Evolutionary conservation across 2,888 invertebrate species (phyloP), one percentile per base, ranked within the genome.

Genomic region (Chironomus tentans): DNA sequence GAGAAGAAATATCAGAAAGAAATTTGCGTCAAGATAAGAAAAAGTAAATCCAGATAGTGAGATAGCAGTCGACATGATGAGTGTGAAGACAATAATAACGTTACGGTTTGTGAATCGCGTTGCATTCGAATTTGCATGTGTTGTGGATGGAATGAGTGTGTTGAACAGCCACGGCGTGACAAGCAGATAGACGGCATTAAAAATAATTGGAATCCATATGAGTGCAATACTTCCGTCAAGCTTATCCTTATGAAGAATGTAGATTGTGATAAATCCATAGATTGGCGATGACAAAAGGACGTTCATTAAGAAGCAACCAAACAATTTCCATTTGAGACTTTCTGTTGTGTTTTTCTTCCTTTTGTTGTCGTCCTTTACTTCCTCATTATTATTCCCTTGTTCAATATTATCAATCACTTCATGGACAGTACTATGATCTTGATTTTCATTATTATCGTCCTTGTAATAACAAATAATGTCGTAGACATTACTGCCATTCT

Each of bases 391-490:
- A 13, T 46, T 15, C 7, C 15, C 48, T 22, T 65, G 47, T 46
- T 47, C 76, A 28, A 76, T 68, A 2, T 76, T 68, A 12, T 69
- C 12, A 47, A 76, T 76, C 13, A 76, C 76, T 7, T 68, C 69
- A 15, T 76, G 62, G 13, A 68, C 76, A 38, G 38, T 38, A 38
- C 38, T 10, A 13, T 68, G 68, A 24, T 69, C 22, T 22, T 50
- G 47, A 13, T 69, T 47, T 21, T 76, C 69, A 5, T 71, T 10
- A 4, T 50, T 38, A 12, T 38, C 69, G 22, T 76, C 76, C 10
- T 76, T 61, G 15, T 76, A 76, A 38, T 76, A 76, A 28, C 76
- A 76, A 13, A 76, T 76, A 7, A 76, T 69, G 24, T 76, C 76
- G 18, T 76, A 76, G 65, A 76, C 24, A 48, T 68, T 69, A 69